Evolutionary conservation across 2,888 invertebrate genomes (phyloP), one percentile per base, ranked within the genome.

Genomic region (Drosophila kuntzei): DNA sequence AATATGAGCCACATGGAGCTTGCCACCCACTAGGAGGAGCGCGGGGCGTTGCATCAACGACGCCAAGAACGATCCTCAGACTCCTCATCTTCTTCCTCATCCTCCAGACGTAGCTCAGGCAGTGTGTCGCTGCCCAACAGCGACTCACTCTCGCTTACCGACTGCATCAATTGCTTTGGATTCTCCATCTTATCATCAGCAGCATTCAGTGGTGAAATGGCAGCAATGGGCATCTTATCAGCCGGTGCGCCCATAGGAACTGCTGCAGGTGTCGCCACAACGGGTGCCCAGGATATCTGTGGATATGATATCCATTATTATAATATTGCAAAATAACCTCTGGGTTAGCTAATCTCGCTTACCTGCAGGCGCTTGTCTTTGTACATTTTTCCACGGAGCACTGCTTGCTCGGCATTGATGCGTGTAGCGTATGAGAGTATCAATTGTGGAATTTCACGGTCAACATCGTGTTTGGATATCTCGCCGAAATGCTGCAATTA

Each of bases 31-130:
- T 82, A 76, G 68, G 60, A 77, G 53, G 29, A 69, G 73, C 62
- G 55, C 47, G 46, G 61, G 67, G 81, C 81, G 58, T 43, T 75
- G 63, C 69, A 94, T 94, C 96, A 97, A 96, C 97, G 97, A 76
- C 98, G 94, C 98, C 98, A 98, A 25, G 97, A 97, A 76, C 98
- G 94, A 83, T 96, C 96, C 91, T 96, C 96, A 41, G 96, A 96
- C 71, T 95, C 95, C 44, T 98, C 97, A 51, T 98, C 98, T 70
- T 98, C 97, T 88, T 98, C 96, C 80, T 95, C 95, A 83, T 95
- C 96, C 83, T 96, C 96, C 11, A 97, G 94, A 18, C 96, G 94
- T 57, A 95, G 93, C 87, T 96, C 95, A 78, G 95, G 95, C 58
- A 94, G 76, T 44, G 90, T 90, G 64, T 92, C 92, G 46, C 80